Base-by-base conservation (phyloP, 2,888 invertebrate species). In the Unio pictorum region DNA sequence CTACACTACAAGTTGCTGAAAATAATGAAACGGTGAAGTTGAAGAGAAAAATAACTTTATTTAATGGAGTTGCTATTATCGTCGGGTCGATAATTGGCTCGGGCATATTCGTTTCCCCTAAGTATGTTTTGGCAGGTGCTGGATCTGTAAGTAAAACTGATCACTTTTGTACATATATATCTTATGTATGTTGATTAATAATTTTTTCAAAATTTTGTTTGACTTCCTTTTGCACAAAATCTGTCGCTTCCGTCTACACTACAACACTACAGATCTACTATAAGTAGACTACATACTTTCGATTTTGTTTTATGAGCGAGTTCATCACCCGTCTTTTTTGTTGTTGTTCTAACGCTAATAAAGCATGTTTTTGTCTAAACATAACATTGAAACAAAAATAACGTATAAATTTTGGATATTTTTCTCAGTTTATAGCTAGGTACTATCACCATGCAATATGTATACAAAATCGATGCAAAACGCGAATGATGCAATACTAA, bases 101-200 rank as follows among this genome's bases (percentile, higher is more conserved):
- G 7, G 98, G 98, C 11, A 98, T 98, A 84, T 98, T 98, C 90
- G 95, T 98, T 62, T 95, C 97, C 28, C 98, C 98, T 0, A 95
- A 94, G 88, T 95, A 97, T 79, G 97, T 97, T 7, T 92, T 98
- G 20, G 91, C 91, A 74, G 92, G 94, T 86, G 94, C 97, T n/a
- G 97, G 97, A 26, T 86, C 86, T 71, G 87, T 87, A 75, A 85
- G 86, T 85, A 55, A 54, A 28, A 59, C 18, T 67, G 11, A 45
- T 3, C 15, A 11, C 45, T 11, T 45, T 45, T 18, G 15, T 45
- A 45, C 45, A 45, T 15, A 45, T 57, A 58, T 28, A 58, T 58
- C 20, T 66, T 58, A 28, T 64, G 23, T 63, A 45, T 55, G 20
- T n/a, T 54, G 23, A n/a, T 1, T 66, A 26, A 57, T 66, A 45